Base-by-base conservation (phyloP, 2,113 vertebrate genomes). In the Burhinus oedicnemus region DNA sequence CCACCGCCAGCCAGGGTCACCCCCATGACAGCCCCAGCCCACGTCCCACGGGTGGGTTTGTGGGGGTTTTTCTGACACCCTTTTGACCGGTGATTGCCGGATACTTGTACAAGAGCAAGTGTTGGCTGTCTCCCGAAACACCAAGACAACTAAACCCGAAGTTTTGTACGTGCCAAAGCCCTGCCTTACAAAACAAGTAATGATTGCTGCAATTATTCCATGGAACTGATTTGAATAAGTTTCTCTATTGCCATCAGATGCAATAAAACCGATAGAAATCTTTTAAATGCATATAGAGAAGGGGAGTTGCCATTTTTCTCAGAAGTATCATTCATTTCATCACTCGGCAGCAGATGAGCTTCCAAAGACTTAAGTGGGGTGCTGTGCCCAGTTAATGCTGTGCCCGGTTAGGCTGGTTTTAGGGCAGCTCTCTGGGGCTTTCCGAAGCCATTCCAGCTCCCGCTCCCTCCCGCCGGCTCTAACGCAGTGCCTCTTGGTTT, bases 1-100 rank as follows among this genome's bases (percentile, higher is more conserved):
- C 42, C 52, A 26, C 11, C 1, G 2, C 8, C 2, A 0, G 2
- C 15, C 42, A 27, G 2, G 1, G 51, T 30, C 29, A 11, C 9
- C 40, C 40, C 40, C 40, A 11, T 40, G 40, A 40, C 40, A 8
- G 40, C 40, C 40, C 40, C 40, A 40, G 47, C 47, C 20, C 20
- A 49, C 11, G 21, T 49, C 47, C 47, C 47, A 6, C 12, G 49
- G 49, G 12, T 49, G 22, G 36, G 13, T 26, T 51, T 19, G 9
- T 23, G 38, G 5, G 9, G 11, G 1, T 19, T 15, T 2, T 12
- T 3, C 11, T 10, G 11, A 5, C 32, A 6, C 6, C 17, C 58
- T 15, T 61, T 20, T 32, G 40, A 9, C 4, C 30, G 13, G 21
- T 4, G 20, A 21, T 9, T 57, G 9, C 29, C 14, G 10, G 52